phyloP scores from a whole-genome alignment of 2,797 vertebrate species.

The Astyanax mexicanus region DNA sequence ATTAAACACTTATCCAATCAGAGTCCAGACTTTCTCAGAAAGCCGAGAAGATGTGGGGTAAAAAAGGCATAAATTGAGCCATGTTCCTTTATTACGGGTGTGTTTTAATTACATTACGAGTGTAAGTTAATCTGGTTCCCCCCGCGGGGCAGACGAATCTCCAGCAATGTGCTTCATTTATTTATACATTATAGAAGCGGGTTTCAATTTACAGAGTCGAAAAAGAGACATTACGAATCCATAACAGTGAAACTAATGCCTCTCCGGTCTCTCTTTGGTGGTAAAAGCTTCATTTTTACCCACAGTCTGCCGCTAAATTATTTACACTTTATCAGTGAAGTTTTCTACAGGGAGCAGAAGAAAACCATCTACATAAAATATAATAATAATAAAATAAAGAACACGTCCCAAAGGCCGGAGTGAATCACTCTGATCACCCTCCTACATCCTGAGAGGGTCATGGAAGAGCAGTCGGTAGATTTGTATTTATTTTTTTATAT shows the following conservation, averaged over 20 bases:
- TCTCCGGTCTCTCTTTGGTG: neutral
- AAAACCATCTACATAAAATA: no score
- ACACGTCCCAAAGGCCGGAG: no score
- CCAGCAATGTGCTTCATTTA: neutral
- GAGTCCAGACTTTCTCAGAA: neutral
- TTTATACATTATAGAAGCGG: constrained; percentile 1
- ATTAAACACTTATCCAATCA: constrained; percentile 41
- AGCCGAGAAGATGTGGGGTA: neutral
- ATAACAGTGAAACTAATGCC: neutral
- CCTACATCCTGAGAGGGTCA: no score
- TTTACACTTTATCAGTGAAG: neutral
- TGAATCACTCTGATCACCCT: no score
- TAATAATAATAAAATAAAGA: neutral
- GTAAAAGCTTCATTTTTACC: neutral
- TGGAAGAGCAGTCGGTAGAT: no score
- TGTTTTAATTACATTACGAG: constrained; percentile 19
- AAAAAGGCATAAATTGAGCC: neutral
- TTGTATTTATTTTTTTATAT: no score
- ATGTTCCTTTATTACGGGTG: neutral
- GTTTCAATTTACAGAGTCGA: neutral
- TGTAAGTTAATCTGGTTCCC: neutral
- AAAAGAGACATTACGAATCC: neutral
- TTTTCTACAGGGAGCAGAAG: neutral
- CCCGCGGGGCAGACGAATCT: neutral
- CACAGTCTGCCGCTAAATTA: neutral